Percentiles rank a stretch among this genome's conserved stretches.
These are phyloP conservation scores for Parascotia fuliginaria DNA, from an alignment of 2,888 invertebrate genomes.

Conservation along the genomic window DNA sequence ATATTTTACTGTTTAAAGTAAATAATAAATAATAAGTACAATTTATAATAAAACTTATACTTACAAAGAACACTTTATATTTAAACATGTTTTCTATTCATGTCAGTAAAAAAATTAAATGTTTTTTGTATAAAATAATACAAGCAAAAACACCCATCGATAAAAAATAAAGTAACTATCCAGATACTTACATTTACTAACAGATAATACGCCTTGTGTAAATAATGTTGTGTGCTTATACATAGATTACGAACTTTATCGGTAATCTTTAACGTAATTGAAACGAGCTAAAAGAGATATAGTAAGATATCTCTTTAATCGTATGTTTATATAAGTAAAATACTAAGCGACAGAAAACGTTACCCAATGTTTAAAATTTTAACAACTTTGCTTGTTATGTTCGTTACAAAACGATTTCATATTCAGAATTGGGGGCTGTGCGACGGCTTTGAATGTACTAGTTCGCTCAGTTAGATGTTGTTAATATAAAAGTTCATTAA, in stretches of 20 bases:
- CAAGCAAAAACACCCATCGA: too few species aligned
- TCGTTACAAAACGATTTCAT: constrained; percentile 40
- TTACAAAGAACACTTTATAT: too few species aligned
- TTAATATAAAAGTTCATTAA: not conserved
- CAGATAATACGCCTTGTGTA: not conserved
- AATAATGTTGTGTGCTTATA: constrained; percentile 10
- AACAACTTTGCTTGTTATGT: constrained; percentile 60
- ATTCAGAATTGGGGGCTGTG: constrained; percentile 8
- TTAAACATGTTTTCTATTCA: too few species aligned
- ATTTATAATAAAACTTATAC: too few species aligned
- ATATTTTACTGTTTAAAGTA: too few species aligned
- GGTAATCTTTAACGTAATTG: constrained; percentile 27
- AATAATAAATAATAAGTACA: too few species aligned
- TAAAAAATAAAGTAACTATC: too few species aligned
- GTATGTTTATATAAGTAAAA: constrained; percentile 4
- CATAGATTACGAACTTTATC: constrained; percentile 22
- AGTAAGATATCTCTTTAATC: constrained; percentile 21
- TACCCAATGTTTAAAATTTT: constrained; percentile 22
- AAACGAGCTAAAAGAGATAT: constrained; percentile 26
- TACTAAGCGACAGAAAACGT: constrained; percentile 11
- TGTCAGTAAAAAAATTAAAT: too few species aligned
- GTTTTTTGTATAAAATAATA: too few species aligned
- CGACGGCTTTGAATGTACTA: constrained; percentile 19
- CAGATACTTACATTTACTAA: not conserved
- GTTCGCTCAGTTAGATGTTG: not conserved